These are phyloP conservation scores for Argya squamiceps DNA, from an alignment of 2,797 vertebrate genomes.

Conservation along the genomic window DNA sequence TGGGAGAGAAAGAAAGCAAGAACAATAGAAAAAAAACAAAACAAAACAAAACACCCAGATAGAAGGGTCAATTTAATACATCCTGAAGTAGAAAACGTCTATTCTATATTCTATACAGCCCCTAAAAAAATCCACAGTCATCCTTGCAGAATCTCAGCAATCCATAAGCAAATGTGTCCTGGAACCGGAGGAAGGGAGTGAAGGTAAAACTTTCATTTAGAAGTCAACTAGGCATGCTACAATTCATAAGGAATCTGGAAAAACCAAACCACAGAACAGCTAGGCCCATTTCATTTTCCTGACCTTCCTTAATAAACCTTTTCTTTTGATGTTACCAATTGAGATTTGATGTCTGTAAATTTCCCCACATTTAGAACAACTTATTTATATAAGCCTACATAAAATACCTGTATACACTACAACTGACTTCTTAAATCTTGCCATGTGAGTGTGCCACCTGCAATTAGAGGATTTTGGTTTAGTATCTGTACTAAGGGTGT, in stretches of 20 bases:
- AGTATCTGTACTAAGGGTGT: background rate
- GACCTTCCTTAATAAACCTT: conserved; percentile 51
- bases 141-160: background rate
- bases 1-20: background rate
- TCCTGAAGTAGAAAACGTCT: background rate
- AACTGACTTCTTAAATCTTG: conserved; percentile 19
- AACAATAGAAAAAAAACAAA: background rate
- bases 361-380: conserved; percentile 28
- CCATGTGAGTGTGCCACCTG: background rate
- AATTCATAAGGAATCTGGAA: conserved; percentile 48
- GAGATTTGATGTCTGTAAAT: conserved; percentile 9
- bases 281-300: conserved; percentile 53
- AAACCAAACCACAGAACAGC: conserved; percentile 40
- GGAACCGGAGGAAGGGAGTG: conserved; percentile 53
- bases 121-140: background rate
- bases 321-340: conserved; percentile 15
- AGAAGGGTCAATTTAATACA: background rate
- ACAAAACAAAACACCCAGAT: background rate
- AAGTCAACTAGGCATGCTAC: conserved; percentile 58
- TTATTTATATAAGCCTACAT: background rate
- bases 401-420: background rate
- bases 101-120: background rate
- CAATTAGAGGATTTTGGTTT: background rate
- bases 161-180: background rate
- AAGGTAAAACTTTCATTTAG: conserved; percentile 74